A percentile compares a stretch with the other conserved stretches of the same genome.
These are phyloP conservation scores for Psophia crepitans DNA, from an alignment of 2,113 vertebrate species.

Conservation along the genomic window DNA sequence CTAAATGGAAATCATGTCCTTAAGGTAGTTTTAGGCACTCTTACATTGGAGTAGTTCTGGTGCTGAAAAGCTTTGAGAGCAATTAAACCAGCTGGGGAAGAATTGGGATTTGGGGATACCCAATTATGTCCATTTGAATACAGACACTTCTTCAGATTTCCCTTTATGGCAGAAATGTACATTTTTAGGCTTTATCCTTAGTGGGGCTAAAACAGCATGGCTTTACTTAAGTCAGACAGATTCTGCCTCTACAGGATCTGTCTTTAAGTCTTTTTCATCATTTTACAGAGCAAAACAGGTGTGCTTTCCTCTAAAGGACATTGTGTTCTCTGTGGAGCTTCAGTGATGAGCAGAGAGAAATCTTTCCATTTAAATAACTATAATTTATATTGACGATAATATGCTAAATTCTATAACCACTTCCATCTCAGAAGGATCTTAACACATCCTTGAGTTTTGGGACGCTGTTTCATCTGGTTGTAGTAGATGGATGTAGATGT, in stretches of 20 bases:
- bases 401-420: not conserved
- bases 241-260: not conserved
- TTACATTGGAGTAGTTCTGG: not conserved
- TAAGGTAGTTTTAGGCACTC: not conserved
- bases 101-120: not conserved
- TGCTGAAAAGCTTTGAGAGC: not conserved
- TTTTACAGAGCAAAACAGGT: not conserved
- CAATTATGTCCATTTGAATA: not conserved
- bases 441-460: conserved; percentile 46
- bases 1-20: not conserved
- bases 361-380: conserved; percentile 2
- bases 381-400: conserved; percentile 9
- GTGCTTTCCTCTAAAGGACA: not conserved
- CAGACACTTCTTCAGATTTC: not conserved
- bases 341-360: not conserved
- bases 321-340: not conserved
- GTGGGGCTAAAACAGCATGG: not conserved
- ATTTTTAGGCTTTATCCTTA: not conserved
- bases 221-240: not conserved
- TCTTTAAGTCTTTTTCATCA: not conserved
- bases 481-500: conserved; percentile 48
- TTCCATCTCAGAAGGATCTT: conserved; percentile 3
- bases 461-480: not conserved
- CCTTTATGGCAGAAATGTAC: not conserved
- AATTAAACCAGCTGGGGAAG: not conserved